Conservation (phyloP, 2,888 invertebrate species). For the Eupithecia tripunctaria region DNA sequence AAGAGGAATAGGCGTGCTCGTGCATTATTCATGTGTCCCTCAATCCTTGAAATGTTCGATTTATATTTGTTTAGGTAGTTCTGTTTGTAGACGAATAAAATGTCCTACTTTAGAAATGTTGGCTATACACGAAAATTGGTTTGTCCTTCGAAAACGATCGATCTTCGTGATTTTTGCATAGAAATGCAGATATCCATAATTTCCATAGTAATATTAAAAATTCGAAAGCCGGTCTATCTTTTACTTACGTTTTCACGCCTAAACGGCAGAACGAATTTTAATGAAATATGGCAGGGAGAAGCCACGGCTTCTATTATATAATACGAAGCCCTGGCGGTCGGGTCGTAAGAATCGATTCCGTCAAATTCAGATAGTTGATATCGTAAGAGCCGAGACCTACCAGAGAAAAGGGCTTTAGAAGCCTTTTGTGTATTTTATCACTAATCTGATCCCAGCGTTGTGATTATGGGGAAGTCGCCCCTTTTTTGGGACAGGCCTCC, state of each 20-base stretch:
- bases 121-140: background rate
- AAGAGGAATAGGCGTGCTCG: background rate
- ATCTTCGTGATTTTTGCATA: background rate
- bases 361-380: background rate
- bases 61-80: slow-evolving; percentile 3
- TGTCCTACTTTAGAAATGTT: background rate
- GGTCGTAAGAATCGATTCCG: background rate
- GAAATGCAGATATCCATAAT: background rate
- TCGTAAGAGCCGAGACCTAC: background rate
- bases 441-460: background rate
- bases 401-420: background rate
- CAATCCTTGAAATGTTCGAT: background rate
- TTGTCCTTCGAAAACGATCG: background rate
- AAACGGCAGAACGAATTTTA: no score
- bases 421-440: background rate
- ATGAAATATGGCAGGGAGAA: no score
- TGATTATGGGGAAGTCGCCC: no score
- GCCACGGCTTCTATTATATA: background rate
- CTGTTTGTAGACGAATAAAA: background rate
- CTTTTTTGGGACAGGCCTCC: no score
- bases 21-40: slow-evolving; percentile 4
- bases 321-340: background rate
- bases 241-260: no score
- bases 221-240: no score
- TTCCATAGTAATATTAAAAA: background rate